A percentile compares a stretch with the other conserved stretches of the same genome.
Conservation (phyloP, 2,113 vertebrate genomes). For the Pachycephala philippinensis region DNA sequence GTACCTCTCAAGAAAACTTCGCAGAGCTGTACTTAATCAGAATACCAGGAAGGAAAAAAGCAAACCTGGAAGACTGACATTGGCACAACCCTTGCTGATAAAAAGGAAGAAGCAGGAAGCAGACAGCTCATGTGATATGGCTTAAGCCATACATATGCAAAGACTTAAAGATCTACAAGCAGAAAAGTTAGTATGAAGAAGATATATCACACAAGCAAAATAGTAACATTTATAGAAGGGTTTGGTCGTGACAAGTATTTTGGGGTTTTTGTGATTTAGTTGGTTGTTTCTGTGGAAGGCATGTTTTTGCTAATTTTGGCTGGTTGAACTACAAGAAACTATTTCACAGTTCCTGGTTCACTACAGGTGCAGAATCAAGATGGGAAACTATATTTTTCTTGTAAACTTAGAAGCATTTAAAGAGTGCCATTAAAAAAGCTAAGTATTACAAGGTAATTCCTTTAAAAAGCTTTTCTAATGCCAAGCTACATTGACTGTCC, state of each 20-base stretch:
- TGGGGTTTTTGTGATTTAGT: neutral
- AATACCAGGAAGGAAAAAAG: constrained; percentile 15
- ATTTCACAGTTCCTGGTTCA: neutral
- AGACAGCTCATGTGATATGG: neutral
- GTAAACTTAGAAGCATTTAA: neutral
- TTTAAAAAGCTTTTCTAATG: neutral
- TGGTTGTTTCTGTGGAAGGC: neutral
- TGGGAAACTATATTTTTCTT: neutral
- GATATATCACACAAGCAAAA: neutral
- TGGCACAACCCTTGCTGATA: constrained; percentile 9
- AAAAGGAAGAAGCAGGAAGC: constrained; percentile 31
- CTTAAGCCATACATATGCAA: neutral
- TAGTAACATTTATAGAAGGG: neutral
- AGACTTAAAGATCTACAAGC: neutral
- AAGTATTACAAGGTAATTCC: neutral
- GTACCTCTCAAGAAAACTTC: neutral
- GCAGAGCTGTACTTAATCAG: neutral
- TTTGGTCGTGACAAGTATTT: neutral
- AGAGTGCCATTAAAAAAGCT: neutral
- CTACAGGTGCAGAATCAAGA: neutral
- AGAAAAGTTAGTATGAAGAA: neutral
- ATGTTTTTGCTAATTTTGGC: neutral
- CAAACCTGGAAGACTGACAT: neutral
- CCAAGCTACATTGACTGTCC: neutral
- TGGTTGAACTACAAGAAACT: neutral